These are phyloP conservation scores for Rotaria macrura DNA, from an alignment of 2,888 invertebrate species.

Conservation along the genomic window DNA sequence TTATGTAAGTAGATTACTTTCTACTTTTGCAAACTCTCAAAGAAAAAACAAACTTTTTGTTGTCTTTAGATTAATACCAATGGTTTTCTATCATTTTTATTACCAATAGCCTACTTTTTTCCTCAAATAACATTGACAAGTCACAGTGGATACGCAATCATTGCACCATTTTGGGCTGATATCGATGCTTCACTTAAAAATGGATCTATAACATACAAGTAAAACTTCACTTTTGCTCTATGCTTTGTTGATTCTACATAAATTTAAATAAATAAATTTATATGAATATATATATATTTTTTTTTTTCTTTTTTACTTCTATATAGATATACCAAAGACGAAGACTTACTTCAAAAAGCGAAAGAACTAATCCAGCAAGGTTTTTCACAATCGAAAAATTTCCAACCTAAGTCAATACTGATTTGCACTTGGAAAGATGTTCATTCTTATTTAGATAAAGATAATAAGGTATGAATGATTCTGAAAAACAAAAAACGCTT, in stretches of 20 bases:
- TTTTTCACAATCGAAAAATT: not conserved
- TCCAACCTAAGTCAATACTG: not conserved
- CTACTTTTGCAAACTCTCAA: not conserved
- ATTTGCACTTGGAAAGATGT: conserved; percentile 13
- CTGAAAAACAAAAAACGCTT: not conserved
- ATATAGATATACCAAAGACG: conserved; percentile 8
- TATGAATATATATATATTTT: no score
- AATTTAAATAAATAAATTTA: no score
- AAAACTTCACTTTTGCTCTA: not conserved
- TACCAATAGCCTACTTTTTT: conserved; percentile 14
- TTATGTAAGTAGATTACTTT: not conserved
- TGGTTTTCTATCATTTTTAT: conserved; percentile 9
- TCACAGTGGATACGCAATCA: not conserved
- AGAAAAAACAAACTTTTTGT: not conserved
- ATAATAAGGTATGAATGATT: not conserved
- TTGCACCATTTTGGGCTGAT: conserved; percentile 20
- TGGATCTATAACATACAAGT: not conserved
- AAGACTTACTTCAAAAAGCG: not conserved
- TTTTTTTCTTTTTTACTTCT: no score
- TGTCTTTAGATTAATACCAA: conserved; percentile 13
- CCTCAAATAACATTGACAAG: conserved; percentile 18
- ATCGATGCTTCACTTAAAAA: not conserved
- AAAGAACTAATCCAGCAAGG: not conserved
- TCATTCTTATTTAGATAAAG: not conserved
- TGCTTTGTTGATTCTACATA: no score